These are phyloP conservation scores for Lomographa bimaculata DNA, from an alignment of 2,888 invertebrate genomes.

Conservation along the genomic window DNA sequence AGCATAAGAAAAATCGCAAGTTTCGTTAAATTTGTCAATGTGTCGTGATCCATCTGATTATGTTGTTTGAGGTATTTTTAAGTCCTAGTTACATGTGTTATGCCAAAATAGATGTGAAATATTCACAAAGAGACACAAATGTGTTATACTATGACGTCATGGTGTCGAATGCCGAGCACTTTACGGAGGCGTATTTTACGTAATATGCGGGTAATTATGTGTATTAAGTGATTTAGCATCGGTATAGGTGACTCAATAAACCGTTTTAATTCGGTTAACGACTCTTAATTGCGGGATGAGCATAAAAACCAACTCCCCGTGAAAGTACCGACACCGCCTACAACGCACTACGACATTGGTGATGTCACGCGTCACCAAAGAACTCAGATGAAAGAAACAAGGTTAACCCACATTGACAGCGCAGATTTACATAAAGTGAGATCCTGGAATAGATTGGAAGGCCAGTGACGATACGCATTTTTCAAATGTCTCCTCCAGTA, in stretches of 20 bases:
- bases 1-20: no score
- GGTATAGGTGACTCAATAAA: constrained; percentile 4
- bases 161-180: no score
- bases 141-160: no score
- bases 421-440: constrained; percentile 14
- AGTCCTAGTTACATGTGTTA: no score
- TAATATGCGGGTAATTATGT: neutral
- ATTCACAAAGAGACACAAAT: no score
- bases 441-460: constrained; percentile 29
- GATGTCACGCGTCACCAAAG: constrained; percentile 40
- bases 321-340: constrained; percentile 15
- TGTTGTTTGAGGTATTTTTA: no score
- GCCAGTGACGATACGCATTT: constrained; percentile 5
- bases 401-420: constrained; percentile 27
- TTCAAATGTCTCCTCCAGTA: neutral
- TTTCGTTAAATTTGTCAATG: no score
- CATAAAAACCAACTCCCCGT: constrained; percentile 11
- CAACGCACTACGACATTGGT: constrained; percentile 26
- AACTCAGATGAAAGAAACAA: constrained; percentile 32
- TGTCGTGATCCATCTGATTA: no score
- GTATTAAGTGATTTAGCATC: no score
- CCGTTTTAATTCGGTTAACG: constrained; percentile 1
- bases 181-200: no score
- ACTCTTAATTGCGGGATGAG: constrained; percentile 2
- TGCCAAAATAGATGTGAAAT: no score